phyloP scores from a whole-genome alignment of 2,888 invertebrate genomes.

The Drosophila heteroneura region DNA sequence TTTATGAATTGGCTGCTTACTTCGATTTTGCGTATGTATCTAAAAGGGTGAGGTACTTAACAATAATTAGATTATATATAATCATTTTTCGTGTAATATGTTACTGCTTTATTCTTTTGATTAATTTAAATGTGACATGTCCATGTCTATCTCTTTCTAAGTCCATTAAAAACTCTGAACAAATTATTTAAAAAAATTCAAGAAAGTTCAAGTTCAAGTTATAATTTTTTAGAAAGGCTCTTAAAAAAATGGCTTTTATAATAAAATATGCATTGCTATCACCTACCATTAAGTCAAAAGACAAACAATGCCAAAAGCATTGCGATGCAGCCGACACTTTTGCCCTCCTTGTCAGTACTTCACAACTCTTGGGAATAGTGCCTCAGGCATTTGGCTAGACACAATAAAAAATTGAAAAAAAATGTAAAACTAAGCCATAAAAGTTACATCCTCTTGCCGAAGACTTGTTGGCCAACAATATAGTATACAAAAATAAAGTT shows the following conservation, averaged over 20 bases:
- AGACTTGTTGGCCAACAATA: slow-evolving; percentile 56
- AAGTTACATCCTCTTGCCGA: slow-evolving; percentile 48
- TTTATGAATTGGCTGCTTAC: slow-evolving; percentile 40
- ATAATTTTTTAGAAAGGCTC: slow-evolving; percentile 20
- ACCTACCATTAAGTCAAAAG: slow-evolving; percentile 11
- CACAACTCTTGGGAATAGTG: slow-evolving; percentile 12
- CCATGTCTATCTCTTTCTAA: not conserved
- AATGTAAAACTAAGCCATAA: slow-evolving; percentile 38
- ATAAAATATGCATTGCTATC: slow-evolving; percentile 34
- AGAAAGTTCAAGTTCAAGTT: slow-evolving; percentile 23
- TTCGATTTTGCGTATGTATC: not conserved
- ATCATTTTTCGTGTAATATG: not conserved
- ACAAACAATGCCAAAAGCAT: slow-evolving; percentile 33
- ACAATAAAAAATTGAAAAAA: slow-evolving; percentile 19
- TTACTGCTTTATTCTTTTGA: not conserved
- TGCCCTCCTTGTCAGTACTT: slow-evolving; percentile 7
- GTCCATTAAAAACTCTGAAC: not conserved
- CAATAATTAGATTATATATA: not conserved
- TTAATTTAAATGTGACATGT: not conserved
- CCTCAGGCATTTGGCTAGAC: slow-evolving; percentile 41
- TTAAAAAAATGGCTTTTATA: slow-evolving; percentile 7
- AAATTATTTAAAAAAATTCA: not conserved
- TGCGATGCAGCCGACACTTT: slow-evolving; percentile 33
- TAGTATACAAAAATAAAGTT: slow-evolving; percentile 55
- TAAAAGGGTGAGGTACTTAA: not conserved